Base-by-base conservation (phyloP, 2,797 vertebrate genomes). In the Leptodactylus fallax region DNA sequence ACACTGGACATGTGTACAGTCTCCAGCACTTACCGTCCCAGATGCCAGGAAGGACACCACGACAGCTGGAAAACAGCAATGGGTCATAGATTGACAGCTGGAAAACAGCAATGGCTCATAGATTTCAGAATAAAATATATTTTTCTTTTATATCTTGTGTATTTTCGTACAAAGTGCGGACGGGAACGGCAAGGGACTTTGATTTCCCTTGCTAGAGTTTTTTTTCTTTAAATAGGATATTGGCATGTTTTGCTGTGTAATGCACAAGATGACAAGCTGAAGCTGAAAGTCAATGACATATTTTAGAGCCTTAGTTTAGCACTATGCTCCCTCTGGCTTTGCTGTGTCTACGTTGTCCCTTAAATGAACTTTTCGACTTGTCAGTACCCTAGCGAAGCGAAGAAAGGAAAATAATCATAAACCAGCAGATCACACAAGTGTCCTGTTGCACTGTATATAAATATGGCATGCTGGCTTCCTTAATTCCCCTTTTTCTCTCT, bases 401-500 rank as follows among this genome's bases (percentile, higher is more conserved):
- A 81, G 21, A 7, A 76, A 80, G 27, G 58, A n/a, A 27, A 71
- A 56, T 56, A 81, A 63, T 67, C 47, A 36, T 23, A 88, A 81
- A 74, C 7, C 58, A 67, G 25, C n/a, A 61, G 25, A 63, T 58
- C 47, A 56, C 25, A 76, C 21, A 47, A 78, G n/a, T 7, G 21
- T 60, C n/a, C 13, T 53, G 14, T 56, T 25, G 80, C 56, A 76
- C 49, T 58, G 61, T 60, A 85, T 80, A 78, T 71, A 82, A 69
- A 82, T 79, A 71, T 78, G 27, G 60, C 85, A 27, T 71, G 88
- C 80, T 79, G 84, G 49, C 63, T 88, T 89, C 85, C 79, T 81
- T 89, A 85, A 83, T 79, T 78, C 80, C 53, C 79, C 83, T 71
- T 71, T 89, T 76, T 82, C 11, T 51, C 61, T 86, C 79, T 89